A percentile compares a stretch with the other conserved stretches of the same genome.
phyloP scores from a whole-genome alignment of 2,888 invertebrate species.

The Megastigmus dorsalis region DNA sequence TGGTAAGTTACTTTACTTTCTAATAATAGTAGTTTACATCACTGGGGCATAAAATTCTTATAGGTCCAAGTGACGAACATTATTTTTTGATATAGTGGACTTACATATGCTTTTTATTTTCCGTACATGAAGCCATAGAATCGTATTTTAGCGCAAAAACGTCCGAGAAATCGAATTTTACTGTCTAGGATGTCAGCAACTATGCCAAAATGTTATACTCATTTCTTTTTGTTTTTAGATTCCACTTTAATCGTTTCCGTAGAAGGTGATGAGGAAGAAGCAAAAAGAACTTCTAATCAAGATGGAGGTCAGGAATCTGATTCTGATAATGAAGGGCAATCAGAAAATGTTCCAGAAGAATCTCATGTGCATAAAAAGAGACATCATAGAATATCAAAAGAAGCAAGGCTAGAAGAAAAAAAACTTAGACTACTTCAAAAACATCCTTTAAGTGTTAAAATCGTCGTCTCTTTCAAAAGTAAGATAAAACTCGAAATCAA shows the following conservation, averaged over 20 bases:
- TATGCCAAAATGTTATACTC: too few species aligned
- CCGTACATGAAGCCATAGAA: too few species aligned
- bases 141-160: too few species aligned
- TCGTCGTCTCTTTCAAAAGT: slow-evolving; percentile 79
- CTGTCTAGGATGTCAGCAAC: too few species aligned
- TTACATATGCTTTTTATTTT: background rate
- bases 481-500: too few species aligned
- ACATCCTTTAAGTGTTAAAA: slow-evolving; percentile 84
- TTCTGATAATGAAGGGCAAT: slow-evolving; percentile 80
- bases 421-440: slow-evolving; percentile 80
- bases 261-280: slow-evolving; percentile 76
- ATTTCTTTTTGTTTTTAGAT: slow-evolving; percentile 60
- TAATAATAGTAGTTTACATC: background rate
- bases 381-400: slow-evolving; percentile 80
- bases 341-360: slow-evolving; percentile 74
- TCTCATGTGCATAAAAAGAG: slow-evolving; percentile 78
- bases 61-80: background rate
- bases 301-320: slow-evolving; percentile 81
- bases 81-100: slow-evolving; percentile 8
- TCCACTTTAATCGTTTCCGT: slow-evolving; percentile 68
- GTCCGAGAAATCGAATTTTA: too few species aligned
- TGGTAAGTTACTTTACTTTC: too few species aligned
- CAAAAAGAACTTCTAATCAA: slow-evolving; percentile 75
- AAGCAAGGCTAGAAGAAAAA: slow-evolving; percentile 83
- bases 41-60: too few species aligned